Evolutionary conservation across 2,888 invertebrate genomes (phyloP).

Genomic region (Diloba caeruleocephala): DNA sequence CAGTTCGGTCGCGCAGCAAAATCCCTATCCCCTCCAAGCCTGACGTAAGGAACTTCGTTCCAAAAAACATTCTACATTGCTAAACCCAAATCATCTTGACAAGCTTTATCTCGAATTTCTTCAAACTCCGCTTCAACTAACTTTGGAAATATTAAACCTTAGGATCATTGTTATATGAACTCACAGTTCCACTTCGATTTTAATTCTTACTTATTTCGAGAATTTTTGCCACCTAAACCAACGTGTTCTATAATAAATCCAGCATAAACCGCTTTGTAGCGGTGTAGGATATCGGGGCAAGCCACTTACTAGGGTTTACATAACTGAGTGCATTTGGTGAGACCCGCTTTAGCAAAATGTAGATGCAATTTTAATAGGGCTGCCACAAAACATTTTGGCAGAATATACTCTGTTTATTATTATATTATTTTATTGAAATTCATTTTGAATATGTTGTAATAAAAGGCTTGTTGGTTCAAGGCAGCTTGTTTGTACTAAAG

Average conservation of each 20-base stretch:
- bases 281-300: constrained; percentile 41
- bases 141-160: no score
- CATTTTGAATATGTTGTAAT: constrained; percentile 18
- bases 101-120: no score
- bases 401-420: not conserved
- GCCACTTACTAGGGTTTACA: constrained; percentile 54
- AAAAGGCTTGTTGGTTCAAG: constrained; percentile 2
- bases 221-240: constrained; percentile 3
- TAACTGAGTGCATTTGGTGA: constrained; percentile 56
- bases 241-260: constrained; percentile 41
- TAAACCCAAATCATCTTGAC: no score
- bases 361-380: constrained; percentile 47
- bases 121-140: no score
- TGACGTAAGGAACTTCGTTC: no score
- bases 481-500: no score
- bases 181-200: not conserved
- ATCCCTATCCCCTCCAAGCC: no score
- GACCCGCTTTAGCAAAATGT: constrained; percentile 45
- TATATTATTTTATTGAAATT: constrained; percentile 13
- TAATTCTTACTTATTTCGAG: constrained; percentile 4
- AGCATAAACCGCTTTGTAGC: constrained; percentile 43
- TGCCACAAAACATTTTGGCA: constrained; percentile 32
- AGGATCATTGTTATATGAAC: not conserved
- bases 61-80: no score
- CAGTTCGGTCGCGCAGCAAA: no score